A percentile compares a stretch with the other conserved stretches of the same genome.
Conservation (phyloP, 2,888 invertebrate species). For the Catocala nupta region DNA sequence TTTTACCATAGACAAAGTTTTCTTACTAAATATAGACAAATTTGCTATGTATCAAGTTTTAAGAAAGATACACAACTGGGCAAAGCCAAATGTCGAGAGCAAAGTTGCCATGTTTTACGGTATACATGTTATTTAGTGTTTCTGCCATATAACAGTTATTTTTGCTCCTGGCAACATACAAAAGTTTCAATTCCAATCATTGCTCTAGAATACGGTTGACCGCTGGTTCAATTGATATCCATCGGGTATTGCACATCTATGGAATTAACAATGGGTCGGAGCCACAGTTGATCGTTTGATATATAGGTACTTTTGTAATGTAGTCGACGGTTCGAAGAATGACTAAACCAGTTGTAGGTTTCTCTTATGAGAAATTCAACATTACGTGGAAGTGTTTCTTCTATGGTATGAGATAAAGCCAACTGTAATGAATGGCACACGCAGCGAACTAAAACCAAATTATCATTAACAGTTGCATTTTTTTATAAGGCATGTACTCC, state of each 20-base stretch:
- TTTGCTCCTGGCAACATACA: slow-evolving; percentile 23
- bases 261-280: slow-evolving; percentile 51
- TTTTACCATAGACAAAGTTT: too few relatives aligned
- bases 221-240: slow-evolving; percentile 25
- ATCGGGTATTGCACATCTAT: slow-evolving; percentile 47
- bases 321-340: slow-evolving; percentile 48
- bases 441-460: slow-evolving; percentile 50
- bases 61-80: too few relatives aligned
- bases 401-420: slow-evolving; percentile 54
- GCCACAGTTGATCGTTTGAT: slow-evolving; percentile 53
- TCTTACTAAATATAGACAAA: too few relatives aligned
- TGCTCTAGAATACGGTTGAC: not conserved
- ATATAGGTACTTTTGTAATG: slow-evolving; percentile 54
- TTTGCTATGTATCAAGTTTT: too few relatives aligned
- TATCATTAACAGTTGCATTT: slow-evolving; percentile 6
- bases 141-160: slow-evolving; percentile 51
- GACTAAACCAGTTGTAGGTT: slow-evolving; percentile 58
- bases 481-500: not conserved
- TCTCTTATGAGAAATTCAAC: slow-evolving; percentile 43
- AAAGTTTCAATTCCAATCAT: slow-evolving; percentile 43
- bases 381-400: slow-evolving; percentile 32
- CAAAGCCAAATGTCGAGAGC: too few relatives aligned
- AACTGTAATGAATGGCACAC: slow-evolving; percentile 53
- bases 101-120: too few relatives aligned
- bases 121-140: slow-evolving; percentile 37